Base-by-base conservation (phyloP, 2,888 invertebrate genomes). In the Corythucha ciliata region DNA sequence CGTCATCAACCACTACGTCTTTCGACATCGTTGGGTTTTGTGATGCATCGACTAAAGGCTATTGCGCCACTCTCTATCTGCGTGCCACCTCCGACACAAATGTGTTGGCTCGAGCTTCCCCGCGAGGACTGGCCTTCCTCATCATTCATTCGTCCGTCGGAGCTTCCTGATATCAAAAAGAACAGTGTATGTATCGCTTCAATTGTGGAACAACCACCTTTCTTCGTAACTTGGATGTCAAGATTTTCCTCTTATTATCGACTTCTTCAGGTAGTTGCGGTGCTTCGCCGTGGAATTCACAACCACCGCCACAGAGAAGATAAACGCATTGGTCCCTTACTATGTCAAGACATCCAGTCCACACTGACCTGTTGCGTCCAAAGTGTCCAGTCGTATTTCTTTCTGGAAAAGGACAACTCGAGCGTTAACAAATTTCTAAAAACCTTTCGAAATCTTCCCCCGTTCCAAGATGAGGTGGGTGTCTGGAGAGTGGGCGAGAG, bases 401-500 rank as follows among this genome's bases (percentile, higher is more conserved):
- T 40, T 18, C 6, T 14, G 6, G 12, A 18, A 12, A 24, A 24
- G 8, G 5, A 7, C 7, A 7, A 22, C 4, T n/a, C 4, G 6
- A 14, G n/a, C 7, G 6, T 14, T 26, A 42, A 22, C 12, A 4
- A 10, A 4, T 4, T 6, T 8, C 14, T 5, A 25, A 6, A 10
- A 4, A 22, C 25, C 5, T 42, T 25, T 14, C 3, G 25, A 8
- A 36, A 34, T 36, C 33, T 50, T 3, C 18, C 42, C 4, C 42
- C 34, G 4, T 50, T 50, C 16, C n/a, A 12, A 2, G 42, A 50
- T 33, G 16, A 29, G 18, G n/a, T 21, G 21, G 44, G 44, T 16
- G 14, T 50, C 20, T 25, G 24, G 26, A 50, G 50, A 26, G 50
- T 50, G 10, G 50, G 50, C 10, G 50, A 44, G 10, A 5, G 50